Evolutionary conservation across 2,113 vertebrate species (phyloP).

Genomic region (Cottus gobio): DNA sequence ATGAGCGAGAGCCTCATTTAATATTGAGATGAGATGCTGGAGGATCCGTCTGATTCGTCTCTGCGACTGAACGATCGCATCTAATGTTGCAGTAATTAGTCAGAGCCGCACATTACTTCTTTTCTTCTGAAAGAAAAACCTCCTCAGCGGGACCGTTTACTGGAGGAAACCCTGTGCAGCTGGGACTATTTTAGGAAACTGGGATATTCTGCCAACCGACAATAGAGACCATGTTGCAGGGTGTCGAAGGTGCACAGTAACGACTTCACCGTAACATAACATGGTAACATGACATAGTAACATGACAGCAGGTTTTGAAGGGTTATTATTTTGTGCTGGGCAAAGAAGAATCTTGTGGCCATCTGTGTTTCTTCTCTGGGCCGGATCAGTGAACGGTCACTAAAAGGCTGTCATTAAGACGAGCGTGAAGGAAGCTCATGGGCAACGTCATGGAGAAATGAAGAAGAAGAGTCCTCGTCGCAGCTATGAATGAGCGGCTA

Average conservation of each 20-base stretch:
- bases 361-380: background rate
- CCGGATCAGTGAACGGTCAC: constrained; percentile 19
- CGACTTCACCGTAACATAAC: background rate
- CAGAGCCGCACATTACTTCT: background rate
- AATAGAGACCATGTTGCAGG: background rate
- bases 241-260: background rate
- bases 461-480: background rate
- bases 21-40: background rate
- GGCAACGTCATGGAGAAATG: background rate
- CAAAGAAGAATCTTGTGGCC: background rate
- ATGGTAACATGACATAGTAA: background rate
- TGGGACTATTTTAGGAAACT: background rate
- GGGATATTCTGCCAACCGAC: background rate
- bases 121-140: background rate
- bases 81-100: background rate
- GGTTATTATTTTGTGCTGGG: background rate
- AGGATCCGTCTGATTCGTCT: background rate
- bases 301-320: background rate
- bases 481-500: constrained; percentile 11
- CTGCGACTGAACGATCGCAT: background rate
- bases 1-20: background rate
- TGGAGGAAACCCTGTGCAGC: background rate
- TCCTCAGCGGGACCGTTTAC: background rate
- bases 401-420: constrained; percentile 35
- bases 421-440: background rate